Percentiles rank a stretch among this genome's conserved stretches.
Conservation (phyloP, 2,797 vertebrate species). For the Sebastes melanostomus region DNA sequence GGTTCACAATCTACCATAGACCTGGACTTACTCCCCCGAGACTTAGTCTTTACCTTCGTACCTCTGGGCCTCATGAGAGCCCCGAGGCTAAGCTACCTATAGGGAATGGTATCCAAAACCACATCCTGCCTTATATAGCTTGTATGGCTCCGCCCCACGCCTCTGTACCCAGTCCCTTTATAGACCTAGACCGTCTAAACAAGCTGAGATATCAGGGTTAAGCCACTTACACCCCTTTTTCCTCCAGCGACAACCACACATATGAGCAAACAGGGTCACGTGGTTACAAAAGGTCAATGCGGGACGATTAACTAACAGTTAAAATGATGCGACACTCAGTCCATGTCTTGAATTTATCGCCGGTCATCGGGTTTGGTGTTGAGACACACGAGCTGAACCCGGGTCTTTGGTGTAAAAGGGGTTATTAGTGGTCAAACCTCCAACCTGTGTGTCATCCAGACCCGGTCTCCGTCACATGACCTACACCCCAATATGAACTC, state of each 20-base stretch:
- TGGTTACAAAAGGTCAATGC: background rate
- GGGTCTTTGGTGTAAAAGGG: conserved; percentile 1
- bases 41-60: conserved; percentile 35
- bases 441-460: background rate
- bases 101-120: conserved; percentile 40
- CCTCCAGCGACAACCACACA: background rate
- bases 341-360: background rate
- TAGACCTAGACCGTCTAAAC: conserved; percentile 11
- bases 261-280: background rate
- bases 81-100: conserved; percentile 40
- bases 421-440: conserved; percentile 1
- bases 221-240: background rate
- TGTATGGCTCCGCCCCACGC: background rate
- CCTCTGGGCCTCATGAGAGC: conserved; percentile 22
- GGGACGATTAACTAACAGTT: conserved; percentile 7
- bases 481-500: conserved; percentile 15
- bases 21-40: conserved; percentile 34
- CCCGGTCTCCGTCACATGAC: background rate
- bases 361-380: background rate
- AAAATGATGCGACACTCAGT: background rate
- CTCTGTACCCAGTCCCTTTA: background rate
- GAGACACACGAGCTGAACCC: background rate
- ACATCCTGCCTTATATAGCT: conserved; percentile 52
- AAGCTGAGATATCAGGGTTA: conserved; percentile 36
- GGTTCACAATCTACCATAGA: background rate